Conservation (phyloP, 1,140 invertebrate genomes). For the Camponotus pennsylvanicus region DNA sequence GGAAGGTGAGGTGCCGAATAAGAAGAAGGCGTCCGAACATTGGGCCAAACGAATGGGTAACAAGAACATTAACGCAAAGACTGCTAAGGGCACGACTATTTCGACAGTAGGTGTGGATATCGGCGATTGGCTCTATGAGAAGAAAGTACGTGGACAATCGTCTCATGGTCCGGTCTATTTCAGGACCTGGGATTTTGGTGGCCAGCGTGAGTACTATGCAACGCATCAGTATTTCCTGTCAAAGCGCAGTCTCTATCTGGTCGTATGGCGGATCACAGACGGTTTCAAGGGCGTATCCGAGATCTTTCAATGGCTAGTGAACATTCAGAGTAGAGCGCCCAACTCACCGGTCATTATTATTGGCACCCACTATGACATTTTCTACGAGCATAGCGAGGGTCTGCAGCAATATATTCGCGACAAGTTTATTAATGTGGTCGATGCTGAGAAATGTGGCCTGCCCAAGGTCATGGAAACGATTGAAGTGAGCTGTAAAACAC, state of each 20-base stretch:
- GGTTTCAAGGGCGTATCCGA: conserved; percentile 96
- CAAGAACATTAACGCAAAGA: conserved; percentile 92
- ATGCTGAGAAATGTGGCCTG: conserved; percentile 98
- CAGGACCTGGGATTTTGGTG: conserved; percentile 99
- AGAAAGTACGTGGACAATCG: conserved; percentile 90
- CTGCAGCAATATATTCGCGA: conserved; percentile 96
- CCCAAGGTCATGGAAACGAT: conserved; percentile 97
- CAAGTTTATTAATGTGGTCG: conserved; percentile 96
- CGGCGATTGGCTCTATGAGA: conserved; percentile 97
- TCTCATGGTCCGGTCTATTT: conserved; percentile 97
- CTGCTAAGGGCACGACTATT: conserved; percentile 92
- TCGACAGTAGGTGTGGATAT: conserved; percentile 99
- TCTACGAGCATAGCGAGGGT: conserved; percentile 92
- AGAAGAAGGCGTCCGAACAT: conserved; percentile 93
- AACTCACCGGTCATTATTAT: conserved; percentile 98
- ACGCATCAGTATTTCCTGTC: conserved; percentile 99
- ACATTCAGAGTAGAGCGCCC: conserved; percentile 97
- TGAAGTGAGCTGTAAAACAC: conserved; percentile 95
- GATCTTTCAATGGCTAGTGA: conserved; percentile 97
- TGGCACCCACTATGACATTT: conserved; percentile 97
- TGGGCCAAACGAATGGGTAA: conserved; percentile 98
- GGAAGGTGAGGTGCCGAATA: conserved; percentile 92
- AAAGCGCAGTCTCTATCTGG: conserved; percentile 97
- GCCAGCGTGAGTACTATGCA: conserved; percentile 98
- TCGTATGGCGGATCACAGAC: conserved; percentile 98